phyloP scores from a whole-genome alignment of 2,888 invertebrate species.

The Phortica okadai region DNA sequence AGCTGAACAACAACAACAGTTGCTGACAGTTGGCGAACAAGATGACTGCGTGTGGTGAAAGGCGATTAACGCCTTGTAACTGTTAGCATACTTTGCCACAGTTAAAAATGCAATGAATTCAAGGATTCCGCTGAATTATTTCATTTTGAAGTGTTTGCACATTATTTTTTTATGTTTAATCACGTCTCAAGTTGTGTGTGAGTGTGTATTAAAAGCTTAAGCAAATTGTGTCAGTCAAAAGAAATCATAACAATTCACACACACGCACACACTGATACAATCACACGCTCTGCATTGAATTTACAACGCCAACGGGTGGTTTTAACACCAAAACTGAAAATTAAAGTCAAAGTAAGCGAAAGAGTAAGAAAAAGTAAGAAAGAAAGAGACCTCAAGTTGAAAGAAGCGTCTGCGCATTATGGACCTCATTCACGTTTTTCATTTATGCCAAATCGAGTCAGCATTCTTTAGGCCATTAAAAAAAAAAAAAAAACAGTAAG shows the following conservation, averaged over 20 bases:
- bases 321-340: not conserved
- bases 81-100: not conserved
- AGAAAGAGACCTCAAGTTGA: not conserved
- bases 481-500: not conserved
- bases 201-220: not conserved
- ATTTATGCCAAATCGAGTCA: slow-evolving; percentile 29
- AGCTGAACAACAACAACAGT: slow-evolving; percentile 12
- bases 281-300: not conserved
- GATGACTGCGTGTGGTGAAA: slow-evolving; percentile 10
- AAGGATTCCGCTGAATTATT: slow-evolving; percentile 7
- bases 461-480: slow-evolving; percentile 27
- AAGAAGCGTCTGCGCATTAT: slow-evolving; percentile 12
- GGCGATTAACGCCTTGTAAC: not conserved
- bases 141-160: not conserved
- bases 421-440: slow-evolving; percentile 28
- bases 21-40: slow-evolving; percentile 6
- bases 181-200: not conserved
- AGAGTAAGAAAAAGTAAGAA: slow-evolving; percentile 6
- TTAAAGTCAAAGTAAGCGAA: not conserved
- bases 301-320: slow-evolving; percentile 16
- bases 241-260: slow-evolving; percentile 21
- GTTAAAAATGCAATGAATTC: slow-evolving; percentile 13
- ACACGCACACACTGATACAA: not conserved
- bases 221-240: slow-evolving; percentile 19
- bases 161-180: not conserved